A percentile compares a stretch with the other conserved stretches of the same genome.
phyloP scores from a whole-genome alignment of 2,888 invertebrate genomes.

The Gastracanthus pulcherrimus region DNA sequence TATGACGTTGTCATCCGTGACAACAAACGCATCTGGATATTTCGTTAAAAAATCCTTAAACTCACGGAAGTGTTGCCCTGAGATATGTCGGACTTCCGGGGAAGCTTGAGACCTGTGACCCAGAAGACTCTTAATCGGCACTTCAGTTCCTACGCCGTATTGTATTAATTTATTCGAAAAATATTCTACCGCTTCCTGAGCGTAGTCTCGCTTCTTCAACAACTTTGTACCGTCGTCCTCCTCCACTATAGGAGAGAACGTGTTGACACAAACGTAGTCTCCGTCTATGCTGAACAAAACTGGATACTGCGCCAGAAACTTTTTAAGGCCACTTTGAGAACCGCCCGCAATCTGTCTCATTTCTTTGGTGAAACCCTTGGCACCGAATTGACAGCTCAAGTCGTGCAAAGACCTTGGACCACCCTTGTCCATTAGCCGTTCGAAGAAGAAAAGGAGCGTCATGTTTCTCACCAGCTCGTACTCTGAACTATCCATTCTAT shows the following conservation, averaged over 20 bases:
- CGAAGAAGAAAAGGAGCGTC: slow-evolving; percentile 98
- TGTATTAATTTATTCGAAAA: slow-evolving; percentile 96
- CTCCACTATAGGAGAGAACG: slow-evolving; percentile 84
- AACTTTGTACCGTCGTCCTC: slow-evolving; percentile 79
- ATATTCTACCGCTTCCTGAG: slow-evolving; percentile 97
- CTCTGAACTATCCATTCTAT: slow-evolving; percentile 92
- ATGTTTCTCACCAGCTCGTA: slow-evolving; percentile 96
- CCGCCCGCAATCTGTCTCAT: slow-evolving; percentile 98
- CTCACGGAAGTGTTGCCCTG: slow-evolving; percentile 95
- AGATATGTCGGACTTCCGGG: slow-evolving; percentile 97
- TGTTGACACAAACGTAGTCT: slow-evolving; percentile 92
- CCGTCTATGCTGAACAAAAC: slow-evolving; percentile 96
- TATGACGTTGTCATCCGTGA: slow-evolving; percentile 89
- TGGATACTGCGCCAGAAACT: slow-evolving; percentile 97
- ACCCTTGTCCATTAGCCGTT: slow-evolving; percentile 97
- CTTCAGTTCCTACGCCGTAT: slow-evolving; percentile 97
- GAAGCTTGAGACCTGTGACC: slow-evolving; percentile 98
- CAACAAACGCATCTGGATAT: slow-evolving; percentile 91
- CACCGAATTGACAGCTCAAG: slow-evolving; percentile 99
- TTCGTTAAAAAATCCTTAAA: slow-evolving; percentile 93
- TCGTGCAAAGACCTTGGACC: slow-evolving; percentile 97
- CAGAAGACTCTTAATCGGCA: slow-evolving; percentile 96
- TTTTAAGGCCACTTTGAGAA: slow-evolving; percentile 96
- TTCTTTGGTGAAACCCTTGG: slow-evolving; percentile 99
- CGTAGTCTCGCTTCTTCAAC: slow-evolving; percentile 90